A percentile compares a stretch with the other conserved stretches of the same genome.
phyloP scores from a whole-genome alignment of 2,113 vertebrate species.

The Hiodon tergisus region DNA sequence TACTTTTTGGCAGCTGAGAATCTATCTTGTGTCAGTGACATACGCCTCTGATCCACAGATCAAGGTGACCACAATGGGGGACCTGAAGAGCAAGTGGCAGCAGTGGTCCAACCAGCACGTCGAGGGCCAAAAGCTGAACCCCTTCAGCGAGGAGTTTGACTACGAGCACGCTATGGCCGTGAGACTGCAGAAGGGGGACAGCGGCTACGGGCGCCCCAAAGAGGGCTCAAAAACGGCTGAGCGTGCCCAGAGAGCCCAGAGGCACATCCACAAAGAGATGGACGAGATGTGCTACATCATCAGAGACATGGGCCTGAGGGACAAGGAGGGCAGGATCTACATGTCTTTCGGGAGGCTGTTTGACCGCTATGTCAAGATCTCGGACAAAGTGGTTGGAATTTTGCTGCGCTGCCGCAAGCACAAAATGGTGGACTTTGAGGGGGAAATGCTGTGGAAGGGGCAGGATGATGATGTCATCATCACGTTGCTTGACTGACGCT shows the following conservation, averaged over 20 bases:
- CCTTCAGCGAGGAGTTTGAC: conserved; percentile 75
- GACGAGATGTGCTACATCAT: conserved; percentile 75
- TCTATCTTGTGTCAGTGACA: not conserved
- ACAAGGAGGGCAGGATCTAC: conserved; percentile 44
- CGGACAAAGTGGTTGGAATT: conserved; percentile 74
- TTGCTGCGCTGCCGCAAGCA: conserved; percentile 72
- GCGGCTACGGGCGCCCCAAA: conserved; percentile 67
- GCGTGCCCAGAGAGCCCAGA: conserved; percentile 63
- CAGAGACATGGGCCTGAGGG: conserved; percentile 55
- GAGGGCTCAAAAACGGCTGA: conserved; percentile 67
- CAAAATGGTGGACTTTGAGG: conserved; percentile 68
- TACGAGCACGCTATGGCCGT: conserved; percentile 61
- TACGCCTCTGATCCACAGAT: conserved; percentile 44
- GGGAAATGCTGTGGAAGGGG: conserved; percentile 76
- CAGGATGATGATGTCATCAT: conserved; percentile 64
- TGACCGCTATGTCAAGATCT: conserved; percentile 71
- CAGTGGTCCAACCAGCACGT: conserved; percentile 60
- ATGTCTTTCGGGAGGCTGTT: conserved; percentile 68
- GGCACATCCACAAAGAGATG: conserved; percentile 68
- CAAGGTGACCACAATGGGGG: conserved; percentile 49
- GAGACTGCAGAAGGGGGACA: conserved; percentile 65
- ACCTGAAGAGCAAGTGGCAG: conserved; percentile 68
- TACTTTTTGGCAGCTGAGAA: not conserved
- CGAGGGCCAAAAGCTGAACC: conserved; percentile 68
- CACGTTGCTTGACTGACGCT: conserved; percentile 49